phyloP scores from a whole-genome alignment of 1,140 invertebrate genomes.

The Globodera rostochiensis region DNA sequence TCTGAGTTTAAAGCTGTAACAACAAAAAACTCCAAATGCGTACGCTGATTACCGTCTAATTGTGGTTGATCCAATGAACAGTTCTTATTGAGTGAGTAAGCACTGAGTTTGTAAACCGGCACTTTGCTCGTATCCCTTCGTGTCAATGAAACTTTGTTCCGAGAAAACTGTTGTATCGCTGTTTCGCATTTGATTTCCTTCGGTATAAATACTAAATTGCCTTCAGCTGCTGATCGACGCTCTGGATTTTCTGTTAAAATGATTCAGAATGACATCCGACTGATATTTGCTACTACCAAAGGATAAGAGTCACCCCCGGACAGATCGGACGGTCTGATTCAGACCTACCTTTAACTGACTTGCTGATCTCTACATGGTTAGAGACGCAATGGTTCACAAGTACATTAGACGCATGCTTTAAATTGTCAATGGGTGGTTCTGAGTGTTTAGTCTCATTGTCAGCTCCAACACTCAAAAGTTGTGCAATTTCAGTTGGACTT shows the following conservation, averaged over 20 bases:
- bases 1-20: background rate
- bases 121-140: slow-evolving; percentile 12
- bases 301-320: too few species aligned
- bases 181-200: background rate
- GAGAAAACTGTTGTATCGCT: background rate
- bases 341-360: background rate
- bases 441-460: background rate
- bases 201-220: slow-evolving; percentile 9
- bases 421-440: too few species aligned
- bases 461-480: slow-evolving; percentile 7
- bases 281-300: too few species aligned
- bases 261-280: background rate
- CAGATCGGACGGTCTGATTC: too few species aligned
- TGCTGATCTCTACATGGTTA: too few species aligned
- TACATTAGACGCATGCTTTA: too few species aligned
- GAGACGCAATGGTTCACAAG: too few species aligned
- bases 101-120: slow-evolving; percentile 32
- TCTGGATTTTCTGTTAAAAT: background rate
- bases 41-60: background rate
- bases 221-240: background rate
- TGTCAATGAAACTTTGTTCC: background rate
- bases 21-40: background rate
- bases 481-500: slow-evolving; percentile 19
- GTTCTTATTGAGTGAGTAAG: background rate
- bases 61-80: background rate